phyloP scores from a whole-genome alignment of 2,888 invertebrate genomes.

The Drosophila kokeensis region DNA sequence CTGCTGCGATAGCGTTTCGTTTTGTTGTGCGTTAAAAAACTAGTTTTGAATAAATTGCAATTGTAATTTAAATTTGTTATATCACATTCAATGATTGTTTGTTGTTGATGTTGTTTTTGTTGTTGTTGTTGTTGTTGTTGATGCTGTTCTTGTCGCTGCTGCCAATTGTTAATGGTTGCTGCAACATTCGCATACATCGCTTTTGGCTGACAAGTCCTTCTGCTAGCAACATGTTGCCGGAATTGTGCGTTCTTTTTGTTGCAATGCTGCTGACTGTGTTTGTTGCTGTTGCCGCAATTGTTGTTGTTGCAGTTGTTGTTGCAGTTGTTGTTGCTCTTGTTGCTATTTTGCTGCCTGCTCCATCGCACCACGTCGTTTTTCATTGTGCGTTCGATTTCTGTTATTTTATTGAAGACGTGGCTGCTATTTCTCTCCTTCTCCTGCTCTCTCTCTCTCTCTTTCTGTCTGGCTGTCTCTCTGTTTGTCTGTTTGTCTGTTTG shows the following conservation, averaged over 20 bases:
- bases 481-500: background rate
- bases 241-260: slow-evolving; percentile 29
- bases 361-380: slow-evolving; percentile 85
- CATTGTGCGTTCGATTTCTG: slow-evolving; percentile 81
- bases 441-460: background rate
- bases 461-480: background rate
- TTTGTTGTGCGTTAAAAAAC: slow-evolving; percentile 71
- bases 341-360: slow-evolving; percentile 71
- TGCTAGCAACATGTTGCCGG: slow-evolving; percentile 59
- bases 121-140: slow-evolving; percentile 30
- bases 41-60: slow-evolving; percentile 76
- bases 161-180: slow-evolving; percentile 27
- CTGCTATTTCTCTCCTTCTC: slow-evolving; percentile 2
- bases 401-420: slow-evolving; percentile 44
- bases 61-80: slow-evolving; percentile 73
- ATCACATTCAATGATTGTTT: slow-evolving; percentile 81
- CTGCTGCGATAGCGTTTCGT: slow-evolving; percentile 51
- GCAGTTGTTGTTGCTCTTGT: slow-evolving; percentile 28
- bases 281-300: slow-evolving; percentile 29
- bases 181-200: slow-evolving; percentile 38
- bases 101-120: slow-evolving; percentile 50
- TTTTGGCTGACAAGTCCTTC: slow-evolving; percentile 50
- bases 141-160: slow-evolving; percentile 13
- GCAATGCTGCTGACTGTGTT: slow-evolving; percentile 25
- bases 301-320: slow-evolving; percentile 19